Conservation (phyloP, 2,113 vertebrate genomes). For the human region GRCh38 chr1:177683001-177683500, state of each 20-base stretch:
- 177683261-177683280: not conserved
- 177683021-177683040: slow-evolving; percentile 63
- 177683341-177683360: not conserved
- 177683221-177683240: not conserved
- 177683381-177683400: not conserved
- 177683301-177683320: not conserved
- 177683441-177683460: not conserved
- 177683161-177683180: not conserved
- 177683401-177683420: not conserved
- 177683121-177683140: not conserved
- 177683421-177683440: not conserved
- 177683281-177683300: not conserved
- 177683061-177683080: slow-evolving; percentile 18
- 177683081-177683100: not conserved
- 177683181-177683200: not conserved
- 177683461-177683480: not conserved
- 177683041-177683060: slow-evolving; percentile 54
- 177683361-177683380: not conserved
- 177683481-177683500: not conserved
- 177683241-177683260: not conserved
- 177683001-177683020: slow-evolving; percentile 71
- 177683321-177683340: not conserved
- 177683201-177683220: too few species aligned
- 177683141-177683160: not conserved
- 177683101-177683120: not conserved